Evolutionary conservation across 2,113 vertebrate species (phyloP), one percentile per base, ranked within the genome.

Genomic region (Anolis sagrei): DNA sequence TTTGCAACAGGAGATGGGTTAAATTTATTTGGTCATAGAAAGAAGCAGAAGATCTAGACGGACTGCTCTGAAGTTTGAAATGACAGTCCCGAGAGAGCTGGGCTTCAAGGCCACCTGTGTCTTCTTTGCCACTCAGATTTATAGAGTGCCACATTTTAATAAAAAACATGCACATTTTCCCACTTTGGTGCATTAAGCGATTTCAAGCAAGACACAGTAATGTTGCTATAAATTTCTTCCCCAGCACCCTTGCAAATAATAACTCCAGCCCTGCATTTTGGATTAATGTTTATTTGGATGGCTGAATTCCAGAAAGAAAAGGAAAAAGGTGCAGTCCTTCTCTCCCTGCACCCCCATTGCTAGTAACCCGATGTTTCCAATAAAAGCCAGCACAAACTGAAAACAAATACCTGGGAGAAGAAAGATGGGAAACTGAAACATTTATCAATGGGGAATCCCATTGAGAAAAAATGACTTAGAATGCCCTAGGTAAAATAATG

Each of bases 81-180:
- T 92, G 96, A 96, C 96, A 96, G 92, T 91, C 86, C 70, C 36
- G 92, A 44, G 92, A 96, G 95, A 95, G 92, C 91, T 91, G 90
- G 92, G 95, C 93, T 95, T 93, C 82, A 79, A 86, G 91, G 93
- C 95, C 97, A 97, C 97, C 97, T 98, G 97, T 96, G 95, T 97
- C 91, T 94, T 97, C 96, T 96, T 95, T 92, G 86, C 80, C 79
- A 94, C 92, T 92, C 87, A 95, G 95, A 97, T 96, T 97, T 97
- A 97, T 97, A 95, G 96, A 95, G 95, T 97, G 96, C 83, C 95
- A 96, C 93, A 96, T 96, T 97, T 97, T 97, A 97, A 97, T 97
- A 96, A 96, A 97, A 95, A 96, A 95, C 95, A 96, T 95, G 94
- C 94, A 94, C 95, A 92, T 95, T 95, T 96, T 94, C 95, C 95